Evolutionary conservation across 2,888 invertebrate species (phyloP), one percentile per base, ranked within the genome.

Genomic region (Oeneis ivallda): DNA sequence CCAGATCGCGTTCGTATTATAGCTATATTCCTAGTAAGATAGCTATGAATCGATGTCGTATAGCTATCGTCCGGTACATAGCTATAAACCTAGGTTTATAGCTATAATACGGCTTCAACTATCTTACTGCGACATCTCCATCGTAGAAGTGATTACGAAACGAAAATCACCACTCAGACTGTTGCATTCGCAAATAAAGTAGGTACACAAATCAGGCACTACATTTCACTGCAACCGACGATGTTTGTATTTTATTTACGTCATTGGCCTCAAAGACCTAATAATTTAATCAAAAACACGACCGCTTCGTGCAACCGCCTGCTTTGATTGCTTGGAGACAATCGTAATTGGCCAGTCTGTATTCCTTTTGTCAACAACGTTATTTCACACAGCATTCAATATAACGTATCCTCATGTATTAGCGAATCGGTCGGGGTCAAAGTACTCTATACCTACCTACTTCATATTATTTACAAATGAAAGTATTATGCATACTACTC

Each of bases 201-300:
- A n/a, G n/a, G 62, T 43, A 62, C 52, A 60, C 61, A 61, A 61
- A 52, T 52, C 60, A 50, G 45, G 39, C 64, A 54, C 19, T 19
- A 37, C 62, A 64, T 56, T 62, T 62, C 8, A 64, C 56, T 62
- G 58, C 63, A 64, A 56, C 39, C 50, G 50, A 57, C 71, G n/a
- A n/a, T 72, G 74, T 78, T 77, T 76, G 75, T 73, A 72, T 75
- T 74, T 75, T 74, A 76, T 76, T 76, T 75, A 68, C 71, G 67
- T 67, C 65, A 69, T 65, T 69, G 70, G 62, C 60, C 67, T 60
- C 54, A 64, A 64, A 65, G 66, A 61, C 74, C 75, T 78, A 83
- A 84, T 85, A 84, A 83, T 84, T 85, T 81, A 82, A 85, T 85
- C 80, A 81, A 79, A 81, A 76, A 69, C 73, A 72, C 73, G 70